Base-by-base conservation (phyloP, 30 jellyfish, hydroid and myxozoan genomes). In the Pelagia noctiluca region DNA sequence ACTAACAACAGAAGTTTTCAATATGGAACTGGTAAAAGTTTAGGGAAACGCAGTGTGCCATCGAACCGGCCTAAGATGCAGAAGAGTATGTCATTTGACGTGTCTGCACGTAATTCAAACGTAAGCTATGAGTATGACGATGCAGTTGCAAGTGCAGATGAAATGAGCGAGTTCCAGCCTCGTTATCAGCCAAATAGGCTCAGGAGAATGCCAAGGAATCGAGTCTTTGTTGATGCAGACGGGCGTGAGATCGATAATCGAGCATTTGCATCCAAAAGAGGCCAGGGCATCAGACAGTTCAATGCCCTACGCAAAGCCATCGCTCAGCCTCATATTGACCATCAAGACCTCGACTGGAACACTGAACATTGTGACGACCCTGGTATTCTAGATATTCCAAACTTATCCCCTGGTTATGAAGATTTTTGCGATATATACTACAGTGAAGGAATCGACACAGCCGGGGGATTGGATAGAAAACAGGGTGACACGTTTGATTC, bases 311-410 rank as follows among this genome's bases (percentile, higher is more conserved):
- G 16, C 21, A 7, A 10, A 57, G 80, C 31, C n/a, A 0, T n/a
- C 16, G 24, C 30, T 22, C 70, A n/a, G 11, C 2, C 42, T 38
- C 35, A 48, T 0, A 54, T 36, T 5, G 11, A 8, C 19, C 63
- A 66, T 8, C 54, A 50, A 11, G 92, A 70, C 5, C 29, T 63
- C 28, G 73, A n/a, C 34, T 82, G 86, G 84, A 42, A 68, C 28
- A 32, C 70, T 12, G 92, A 82, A 35, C 24, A 50, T 28, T 82
- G 92, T 35, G 92, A 82, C 47, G 92, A 82, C 54, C 86, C 71
- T 33, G 92, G 92, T 2, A 82, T 82, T 82, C 63, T 82, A 25
- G 92, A 82, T 82, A 82, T 75, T 3, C 92, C 92, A 25, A 82
- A 60, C 50, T 30, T 82, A 26, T 70, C 92, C 0, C 92, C 92